A percentile compares a stretch with the other conserved stretches of the same genome.
These are phyloP conservation scores for Lepidonotus clava DNA, from an alignment of 2,888 invertebrate genomes.

Conservation along the genomic window DNA sequence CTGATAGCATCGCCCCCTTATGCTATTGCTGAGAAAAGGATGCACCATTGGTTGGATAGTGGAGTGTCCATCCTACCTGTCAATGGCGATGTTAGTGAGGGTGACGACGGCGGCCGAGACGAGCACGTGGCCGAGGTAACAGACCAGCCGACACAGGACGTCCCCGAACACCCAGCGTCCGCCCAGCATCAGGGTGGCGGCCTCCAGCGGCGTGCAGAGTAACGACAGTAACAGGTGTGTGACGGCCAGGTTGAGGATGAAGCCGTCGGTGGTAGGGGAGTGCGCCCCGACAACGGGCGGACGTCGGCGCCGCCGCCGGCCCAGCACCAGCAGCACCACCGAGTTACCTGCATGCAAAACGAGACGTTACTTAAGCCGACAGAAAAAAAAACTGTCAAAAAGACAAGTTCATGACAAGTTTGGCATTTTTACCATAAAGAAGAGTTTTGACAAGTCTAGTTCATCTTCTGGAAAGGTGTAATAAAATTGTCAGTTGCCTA, in stretches of 20 bases:
- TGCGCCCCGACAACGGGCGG: background rate
- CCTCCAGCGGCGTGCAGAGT: slow-evolving; percentile 51
- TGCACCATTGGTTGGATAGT: background rate
- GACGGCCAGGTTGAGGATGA: slow-evolving; percentile 54
- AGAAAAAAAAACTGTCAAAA: no score
- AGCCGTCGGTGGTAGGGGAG: slow-evolving; percentile 11
- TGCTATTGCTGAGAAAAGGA: no score
- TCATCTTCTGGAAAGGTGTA: no score
- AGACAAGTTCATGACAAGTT: no score
- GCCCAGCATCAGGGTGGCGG: slow-evolving; percentile 2
- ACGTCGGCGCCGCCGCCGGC: background rate
- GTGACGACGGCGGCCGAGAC: slow-evolving; percentile 30
- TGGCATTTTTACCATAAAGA: no score
- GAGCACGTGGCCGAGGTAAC: slow-evolving; percentile 29
- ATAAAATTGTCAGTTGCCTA: no score
- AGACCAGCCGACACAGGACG: slow-evolving; percentile 18
- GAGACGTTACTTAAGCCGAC: no score
- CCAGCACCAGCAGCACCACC: background rate
- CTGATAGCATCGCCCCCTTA: no score
- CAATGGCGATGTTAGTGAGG: slow-evolving; percentile 53
- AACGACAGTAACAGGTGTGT: slow-evolving; percentile 26
- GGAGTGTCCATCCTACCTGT: slow-evolving; percentile 14
- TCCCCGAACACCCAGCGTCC: slow-evolving; percentile 36
- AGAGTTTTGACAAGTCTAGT: no score
- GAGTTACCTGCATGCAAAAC: background rate